These are phyloP conservation scores for Cyphomyrus discorhynchus DNA, from an alignment of 2,113 vertebrate genomes.

Conservation along the genomic window DNA sequence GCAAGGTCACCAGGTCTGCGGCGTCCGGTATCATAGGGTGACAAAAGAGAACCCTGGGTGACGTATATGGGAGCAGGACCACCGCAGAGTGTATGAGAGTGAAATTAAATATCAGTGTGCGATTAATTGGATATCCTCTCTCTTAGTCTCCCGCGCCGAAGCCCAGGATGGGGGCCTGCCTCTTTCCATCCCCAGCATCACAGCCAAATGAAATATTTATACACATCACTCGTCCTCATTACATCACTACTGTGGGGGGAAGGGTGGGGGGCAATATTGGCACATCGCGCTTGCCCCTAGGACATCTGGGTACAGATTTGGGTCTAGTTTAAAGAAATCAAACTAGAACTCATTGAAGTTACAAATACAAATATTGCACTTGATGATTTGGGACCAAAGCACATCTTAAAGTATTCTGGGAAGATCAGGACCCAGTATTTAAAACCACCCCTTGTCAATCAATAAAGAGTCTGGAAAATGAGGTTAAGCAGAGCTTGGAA, in stretches of 20 bases:
- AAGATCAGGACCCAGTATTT: slow-evolving; percentile 29
- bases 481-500: slow-evolving; percentile 50
- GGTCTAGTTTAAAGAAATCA: slow-evolving; percentile 36
- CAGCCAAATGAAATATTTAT: slow-evolving; percentile 38
- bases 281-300: slow-evolving; percentile 28
- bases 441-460: slow-evolving; percentile 31
- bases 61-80: neutral
- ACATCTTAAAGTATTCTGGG: slow-evolving; percentile 27
- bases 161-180: slow-evolving; percentile 17
- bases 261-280: slow-evolving; percentile 34
- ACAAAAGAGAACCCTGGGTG: neutral
- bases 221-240: neutral
- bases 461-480: slow-evolving; percentile 35
- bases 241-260: slow-evolving; percentile 17
- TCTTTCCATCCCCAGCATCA: slow-evolving; percentile 32
- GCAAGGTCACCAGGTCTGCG: neutral
- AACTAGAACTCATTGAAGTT: slow-evolving; percentile 41
- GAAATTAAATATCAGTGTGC: slow-evolving; percentile 44
- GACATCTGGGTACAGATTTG: slow-evolving; percentile 39
- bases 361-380: slow-evolving; percentile 44
- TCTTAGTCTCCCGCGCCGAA: slow-evolving; percentile 20
- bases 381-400: slow-evolving; percentile 24
- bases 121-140: slow-evolving; percentile 40
- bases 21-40: neutral
- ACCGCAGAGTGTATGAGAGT: slow-evolving; percentile 17